Evolutionary conservation across 2,797 vertebrate species (phyloP), one percentile per base, ranked within the genome.

Genomic region (Sebastiscus tertius): DNA sequence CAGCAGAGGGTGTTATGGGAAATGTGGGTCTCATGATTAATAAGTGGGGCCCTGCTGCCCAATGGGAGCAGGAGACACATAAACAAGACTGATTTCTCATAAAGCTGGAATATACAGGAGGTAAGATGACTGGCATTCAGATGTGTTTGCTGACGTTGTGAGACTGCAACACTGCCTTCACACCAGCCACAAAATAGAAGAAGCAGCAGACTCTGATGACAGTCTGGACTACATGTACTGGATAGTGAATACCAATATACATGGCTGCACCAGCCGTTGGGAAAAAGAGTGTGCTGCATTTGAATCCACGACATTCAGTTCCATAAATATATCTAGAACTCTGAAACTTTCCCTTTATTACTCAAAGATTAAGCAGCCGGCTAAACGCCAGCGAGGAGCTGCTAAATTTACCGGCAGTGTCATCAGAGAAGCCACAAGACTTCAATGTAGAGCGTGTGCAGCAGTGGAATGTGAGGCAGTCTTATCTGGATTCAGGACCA

Each of bases 401-500:
- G 39, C 39, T 14, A 39, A 14, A 39, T 59, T 5, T 64, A 65
- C 56, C 36, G 24, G 22, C 64, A 18, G 49, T 70, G 39, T 39
- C 39, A 31, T 59, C 58, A 26, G 31, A 61, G 68, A 71, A 34
- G 52, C 42, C 16, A 6, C 42, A 46, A 46, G 42, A 46, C 42
- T 46, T 16, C 42, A 46, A 46, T 46, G 42, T 9, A 36, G 13
- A 16, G 20, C 2, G 1, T 72, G 58, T 66, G 39, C 14, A 61
- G 58, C 39, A 36, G 60, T 27, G 34, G 31, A 55, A 55, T 52
- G 46, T 26, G 27, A 61, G 12, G 11, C 49, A 26, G 12, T 72
- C 72, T 82, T 75, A 84, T 88, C 79, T 77, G 81, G 66, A 88
- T 84, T 80, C 81, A 75, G 72, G 69, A 58, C 65, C 61, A 27